Base-by-base conservation (phyloP, 37 sponge, comb jelly and placozoan species). In the Oscarella lobularis region DNA sequence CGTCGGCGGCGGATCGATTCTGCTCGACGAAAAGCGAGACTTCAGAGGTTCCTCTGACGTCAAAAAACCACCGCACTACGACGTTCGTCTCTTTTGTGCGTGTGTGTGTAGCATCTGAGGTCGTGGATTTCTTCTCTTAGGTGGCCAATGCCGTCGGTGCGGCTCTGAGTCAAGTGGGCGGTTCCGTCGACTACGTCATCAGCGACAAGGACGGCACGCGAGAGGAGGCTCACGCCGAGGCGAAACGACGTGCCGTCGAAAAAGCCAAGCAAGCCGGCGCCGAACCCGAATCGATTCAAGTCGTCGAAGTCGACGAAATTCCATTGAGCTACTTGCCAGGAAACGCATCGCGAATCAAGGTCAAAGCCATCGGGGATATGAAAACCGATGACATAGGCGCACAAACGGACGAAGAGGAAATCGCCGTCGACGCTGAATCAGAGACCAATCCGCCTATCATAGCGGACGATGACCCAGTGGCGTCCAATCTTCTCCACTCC, bases 91-190 rank as follows among this genome's bases (percentile, higher is more conserved):
- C 9, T 9, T 48, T 20, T 48, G 60, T 48, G 60, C 60, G 20
- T 48, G 73, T 70, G 73, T 70, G 35, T 70, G 35, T 31, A 48
- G 60, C 20, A 20, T 48, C 20, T 48, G 31, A 14, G 6, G 6
- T 14, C 6, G 31, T 14, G 29, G 71, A 31, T 75, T 33, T 35
- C 4, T 37, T 5, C 38, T 6, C 33, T 1, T 80, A 83, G 84
- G 91, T 90, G 38, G 91, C 91, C n/a, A 90, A 90, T 90, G 91
- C 91, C 29, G 84, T 90, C 29, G 91, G 91, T 70, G 91, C 91
- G 35, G 91, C 91, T 2, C 71, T 90, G 70, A 83, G 91, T 0
- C 86, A 82, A 6, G 77, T 90, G 34, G 78, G 87, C 33, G 87
- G 82, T 4, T 70, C 77, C 32, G 73, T 74, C 36, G 90, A 89